Conservation (phyloP, 1,140 invertebrate genomes). For the Yoshiicerus persimilis region DNA sequence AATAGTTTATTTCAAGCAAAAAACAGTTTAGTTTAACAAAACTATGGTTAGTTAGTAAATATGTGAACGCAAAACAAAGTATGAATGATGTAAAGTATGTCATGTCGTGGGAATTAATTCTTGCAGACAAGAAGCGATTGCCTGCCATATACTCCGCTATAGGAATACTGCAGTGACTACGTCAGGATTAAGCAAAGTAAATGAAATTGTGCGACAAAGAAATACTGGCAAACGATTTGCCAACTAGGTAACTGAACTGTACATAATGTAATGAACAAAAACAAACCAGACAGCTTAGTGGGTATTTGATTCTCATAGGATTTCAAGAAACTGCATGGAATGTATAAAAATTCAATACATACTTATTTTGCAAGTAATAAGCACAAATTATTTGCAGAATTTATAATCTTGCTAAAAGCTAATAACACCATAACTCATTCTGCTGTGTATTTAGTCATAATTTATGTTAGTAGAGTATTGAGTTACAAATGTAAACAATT, state of each 20-base stretch:
- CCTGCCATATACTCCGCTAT: background rate
- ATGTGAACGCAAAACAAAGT: background rate
- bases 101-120: background rate
- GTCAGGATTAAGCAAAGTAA: background rate
- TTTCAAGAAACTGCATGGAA: background rate
- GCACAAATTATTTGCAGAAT: too few relatives aligned
- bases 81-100: constrained; percentile 16
- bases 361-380: too few relatives aligned
- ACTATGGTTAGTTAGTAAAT: background rate
- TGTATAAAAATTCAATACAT: too few relatives aligned
- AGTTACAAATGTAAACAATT: too few relatives aligned
- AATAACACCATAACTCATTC: background rate
- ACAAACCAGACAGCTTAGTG: background rate
- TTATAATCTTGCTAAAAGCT: background rate
- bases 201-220: background rate
- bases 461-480: too few relatives aligned
- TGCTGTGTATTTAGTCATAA: too few relatives aligned
- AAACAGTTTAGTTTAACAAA: background rate
- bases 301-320: background rate
- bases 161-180: background rate
- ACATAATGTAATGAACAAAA: background rate
- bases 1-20: background rate
- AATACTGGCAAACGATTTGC: background rate
- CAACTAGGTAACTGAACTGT: background rate
- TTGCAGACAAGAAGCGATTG: background rate